Evolutionary conservation across 2,888 invertebrate genomes (phyloP).

Genomic region (Limulus polyphemus): DNA sequence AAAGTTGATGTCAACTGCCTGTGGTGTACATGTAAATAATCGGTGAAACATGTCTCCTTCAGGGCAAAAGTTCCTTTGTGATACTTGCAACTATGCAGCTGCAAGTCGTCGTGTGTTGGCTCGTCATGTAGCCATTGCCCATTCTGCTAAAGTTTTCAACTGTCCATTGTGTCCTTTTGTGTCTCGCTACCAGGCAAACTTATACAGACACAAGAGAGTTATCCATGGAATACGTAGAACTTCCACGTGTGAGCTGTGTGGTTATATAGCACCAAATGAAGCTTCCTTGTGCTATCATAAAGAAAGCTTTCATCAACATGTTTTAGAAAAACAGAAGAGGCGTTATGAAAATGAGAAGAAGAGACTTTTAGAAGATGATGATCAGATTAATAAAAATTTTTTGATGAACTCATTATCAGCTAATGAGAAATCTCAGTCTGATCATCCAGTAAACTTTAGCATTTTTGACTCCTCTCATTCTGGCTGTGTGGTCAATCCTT

Average conservation of each 20-base stretch:
- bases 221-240: slow-evolving; percentile 22
- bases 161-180: slow-evolving; percentile 28
- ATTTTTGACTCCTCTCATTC: too few relatives aligned
- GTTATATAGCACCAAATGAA: slow-evolving; percentile 47
- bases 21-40: too few relatives aligned
- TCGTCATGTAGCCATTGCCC: slow-evolving; percentile 19
- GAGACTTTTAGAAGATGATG: slow-evolving; percentile 4
- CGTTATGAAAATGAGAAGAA: neutral
- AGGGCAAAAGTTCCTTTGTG: slow-evolving; percentile 4
- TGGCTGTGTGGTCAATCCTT: neutral
- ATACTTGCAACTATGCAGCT: slow-evolving; percentile 20
- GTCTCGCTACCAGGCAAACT: slow-evolving; percentile 26
- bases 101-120: slow-evolving; percentile 22
- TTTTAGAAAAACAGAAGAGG: too few relatives aligned
- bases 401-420: neutral
- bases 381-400: neutral
- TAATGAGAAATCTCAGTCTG: too few relatives aligned
- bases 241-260: slow-evolving; percentile 42
- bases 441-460: too few relatives aligned
- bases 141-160: slow-evolving; percentile 24
- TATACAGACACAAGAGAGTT: slow-evolving; percentile 24
- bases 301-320: slow-evolving; percentile 37
- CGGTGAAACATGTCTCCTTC: too few relatives aligned
- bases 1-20: too few relatives aligned
- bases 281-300: slow-evolving; percentile 47